phyloP scores from a whole-genome alignment of 2,797 vertebrate species.

The Gymnoscopelus microlampas region DNA sequence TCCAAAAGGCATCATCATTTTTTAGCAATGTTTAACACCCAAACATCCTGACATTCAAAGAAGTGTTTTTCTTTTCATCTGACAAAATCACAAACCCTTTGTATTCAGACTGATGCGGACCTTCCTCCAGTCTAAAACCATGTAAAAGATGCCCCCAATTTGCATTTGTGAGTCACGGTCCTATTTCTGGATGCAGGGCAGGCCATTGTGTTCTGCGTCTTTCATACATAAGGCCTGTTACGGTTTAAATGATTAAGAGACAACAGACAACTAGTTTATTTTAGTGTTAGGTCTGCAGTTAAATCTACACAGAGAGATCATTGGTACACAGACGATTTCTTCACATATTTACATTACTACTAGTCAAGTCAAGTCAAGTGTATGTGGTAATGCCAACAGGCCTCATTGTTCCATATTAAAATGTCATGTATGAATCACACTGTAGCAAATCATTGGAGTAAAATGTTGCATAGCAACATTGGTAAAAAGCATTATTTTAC shows the following conservation, averaged over 20 bases:
- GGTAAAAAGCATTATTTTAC: neutral
- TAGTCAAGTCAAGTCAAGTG: neutral
- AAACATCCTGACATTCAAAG: neutral
- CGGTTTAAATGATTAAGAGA: slow-evolving; percentile 63
- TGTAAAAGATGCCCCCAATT: slow-evolving; percentile 8
- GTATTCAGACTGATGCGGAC: neutral
- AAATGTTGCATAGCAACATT: neutral
- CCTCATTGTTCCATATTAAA: slow-evolving; percentile 7
- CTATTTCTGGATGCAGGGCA: slow-evolving; percentile 40
- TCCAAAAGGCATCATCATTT: neutral
- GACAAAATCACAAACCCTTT: neutral
- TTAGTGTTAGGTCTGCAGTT: slow-evolving; percentile 24
- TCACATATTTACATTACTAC: neutral
- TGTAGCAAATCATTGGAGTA: neutral
- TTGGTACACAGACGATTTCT: neutral
- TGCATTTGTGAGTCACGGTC: slow-evolving; percentile 41
- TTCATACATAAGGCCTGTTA: slow-evolving; percentile 38
- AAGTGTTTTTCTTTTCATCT: neutral
- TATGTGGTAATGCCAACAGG: neutral
- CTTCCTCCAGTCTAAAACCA: slow-evolving; percentile 3
- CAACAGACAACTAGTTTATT: slow-evolving; percentile 36
- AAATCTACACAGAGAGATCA: slow-evolving; percentile 14
- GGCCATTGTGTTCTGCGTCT: slow-evolving; percentile 39
- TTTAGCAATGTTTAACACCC: neutral
- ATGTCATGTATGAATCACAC: neutral